Evolutionary conservation across 1,140 invertebrate genomes (phyloP).

Genomic region (Diachasmimorpha longicaudata): DNA sequence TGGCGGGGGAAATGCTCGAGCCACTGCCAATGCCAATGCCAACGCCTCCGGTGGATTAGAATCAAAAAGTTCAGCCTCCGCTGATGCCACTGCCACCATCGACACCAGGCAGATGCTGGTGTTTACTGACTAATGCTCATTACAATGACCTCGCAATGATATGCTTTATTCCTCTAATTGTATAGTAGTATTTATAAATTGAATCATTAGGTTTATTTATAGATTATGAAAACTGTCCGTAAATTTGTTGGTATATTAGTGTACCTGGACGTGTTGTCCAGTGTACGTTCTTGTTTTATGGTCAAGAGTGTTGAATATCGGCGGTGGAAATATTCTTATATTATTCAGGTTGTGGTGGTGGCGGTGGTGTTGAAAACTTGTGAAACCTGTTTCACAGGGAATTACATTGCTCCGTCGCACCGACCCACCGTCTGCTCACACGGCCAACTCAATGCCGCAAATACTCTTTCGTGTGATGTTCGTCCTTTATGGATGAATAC

Average conservation of each 20-base stretch:
- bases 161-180: neutral
- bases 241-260: neutral
- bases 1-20: neutral
- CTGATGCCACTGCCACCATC: slow-evolving; percentile 30
- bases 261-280: neutral
- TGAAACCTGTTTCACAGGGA: slow-evolving; percentile 26
- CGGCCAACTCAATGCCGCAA: neutral
- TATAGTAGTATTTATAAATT: neutral
- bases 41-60: slow-evolving; percentile 23
- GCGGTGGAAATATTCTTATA: neutral
- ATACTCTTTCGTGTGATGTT: slow-evolving; percentile 9
- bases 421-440: neutral
- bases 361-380: slow-evolving; percentile 25
- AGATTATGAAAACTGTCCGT: neutral
- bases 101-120: slow-evolving; percentile 41
- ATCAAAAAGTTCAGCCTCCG: slow-evolving; percentile 35
- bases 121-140: slow-evolving; percentile 34
- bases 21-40: slow-evolving; percentile 23
- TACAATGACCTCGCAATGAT: neutral
- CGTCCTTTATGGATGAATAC: neutral
- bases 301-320: neutral
- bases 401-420: neutral
- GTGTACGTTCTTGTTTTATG: neutral
- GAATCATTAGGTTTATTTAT: neutral
- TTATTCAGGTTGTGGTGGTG: slow-evolving; percentile 7